These are phyloP conservation scores for Aplodontia rufa DNA, from an alignment of 2,113 vertebrate species.

Conservation along the genomic window DNA sequence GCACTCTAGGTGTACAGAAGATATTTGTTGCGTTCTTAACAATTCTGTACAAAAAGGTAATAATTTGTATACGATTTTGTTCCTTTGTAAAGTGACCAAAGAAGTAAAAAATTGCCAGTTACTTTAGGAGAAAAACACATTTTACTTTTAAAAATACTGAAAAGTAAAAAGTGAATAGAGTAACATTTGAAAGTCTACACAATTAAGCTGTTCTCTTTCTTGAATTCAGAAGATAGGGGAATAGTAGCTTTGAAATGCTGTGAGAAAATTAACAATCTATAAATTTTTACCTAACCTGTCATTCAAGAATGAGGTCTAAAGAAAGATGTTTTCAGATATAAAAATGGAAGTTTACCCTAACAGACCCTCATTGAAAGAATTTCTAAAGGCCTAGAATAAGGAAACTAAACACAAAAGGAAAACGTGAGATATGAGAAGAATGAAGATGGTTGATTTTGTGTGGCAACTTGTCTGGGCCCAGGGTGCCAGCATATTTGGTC, in stretches of 20 bases:
- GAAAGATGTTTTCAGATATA: conserved; percentile 28
- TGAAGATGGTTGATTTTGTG: neutral
- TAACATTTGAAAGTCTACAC: conserved; percentile 7
- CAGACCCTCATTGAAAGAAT: neutral
- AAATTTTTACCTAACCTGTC: conserved; percentile 14
- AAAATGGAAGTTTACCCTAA: neutral
- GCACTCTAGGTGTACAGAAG: neutral
- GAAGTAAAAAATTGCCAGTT: conserved; percentile 9
- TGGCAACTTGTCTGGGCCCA: neutral
- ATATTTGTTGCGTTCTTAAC: conserved; percentile 18
- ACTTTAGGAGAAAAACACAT: neutral
- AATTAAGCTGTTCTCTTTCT: neutral
- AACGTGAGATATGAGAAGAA: neutral
- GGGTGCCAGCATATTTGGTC: neutral
- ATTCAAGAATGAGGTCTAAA: neutral
- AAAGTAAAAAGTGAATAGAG: neutral
- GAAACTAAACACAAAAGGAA: neutral
- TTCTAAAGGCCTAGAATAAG: neutral
- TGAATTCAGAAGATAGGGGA: neutral
- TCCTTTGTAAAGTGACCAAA: neutral
- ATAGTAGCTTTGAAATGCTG: neutral
- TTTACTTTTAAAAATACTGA: conserved; percentile 29
- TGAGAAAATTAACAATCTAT: neutral
- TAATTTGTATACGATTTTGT: neutral
- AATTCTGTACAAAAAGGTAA: neutral